A percentile compares a stretch with the other conserved stretches of the same genome.
Conservation (phyloP, 2,113 vertebrate species). For the Collichthys lucidus region DNA sequence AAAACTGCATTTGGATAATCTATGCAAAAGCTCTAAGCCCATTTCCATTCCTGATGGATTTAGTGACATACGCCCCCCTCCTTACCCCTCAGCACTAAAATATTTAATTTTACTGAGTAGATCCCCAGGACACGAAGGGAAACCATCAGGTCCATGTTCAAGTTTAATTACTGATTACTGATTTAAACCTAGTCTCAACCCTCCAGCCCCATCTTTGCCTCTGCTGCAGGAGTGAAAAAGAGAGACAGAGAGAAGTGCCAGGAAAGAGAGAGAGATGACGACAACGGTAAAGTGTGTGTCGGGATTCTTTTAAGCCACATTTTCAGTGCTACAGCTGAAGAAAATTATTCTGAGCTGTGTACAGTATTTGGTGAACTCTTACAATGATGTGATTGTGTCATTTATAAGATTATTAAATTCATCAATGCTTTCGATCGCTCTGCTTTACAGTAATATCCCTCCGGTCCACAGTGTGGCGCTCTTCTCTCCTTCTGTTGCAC, state of each 20-base stretch:
- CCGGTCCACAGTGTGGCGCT: constrained; percentile 84
- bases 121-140: constrained; percentile 89
- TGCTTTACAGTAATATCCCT: constrained; percentile 58
- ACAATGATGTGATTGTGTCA: constrained; percentile 3
- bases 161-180: constrained; percentile 99
- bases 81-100: constrained; percentile 89
- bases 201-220: constrained; percentile 88
- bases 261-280: constrained; percentile 8
- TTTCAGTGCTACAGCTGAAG: not conserved
- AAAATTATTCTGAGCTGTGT: not conserved
- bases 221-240: constrained; percentile 33
- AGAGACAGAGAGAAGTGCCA: constrained; percentile 27
- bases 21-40: constrained; percentile 84
- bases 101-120: constrained; percentile 90
- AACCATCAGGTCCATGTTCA: constrained; percentile 92
- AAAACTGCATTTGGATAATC: constrained; percentile 87
- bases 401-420: not conserved
- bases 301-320: not conserved
- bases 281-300: constrained; percentile 1
- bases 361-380: not conserved
- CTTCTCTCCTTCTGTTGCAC: constrained; percentile 47
- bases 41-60: constrained; percentile 91
- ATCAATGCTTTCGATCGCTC: not conserved
- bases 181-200: constrained; percentile 91
- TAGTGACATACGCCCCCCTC: constrained; percentile 88